phyloP scores from a whole-genome alignment of 2,888 invertebrate species.

The Drosophila anomalipes region DNA sequence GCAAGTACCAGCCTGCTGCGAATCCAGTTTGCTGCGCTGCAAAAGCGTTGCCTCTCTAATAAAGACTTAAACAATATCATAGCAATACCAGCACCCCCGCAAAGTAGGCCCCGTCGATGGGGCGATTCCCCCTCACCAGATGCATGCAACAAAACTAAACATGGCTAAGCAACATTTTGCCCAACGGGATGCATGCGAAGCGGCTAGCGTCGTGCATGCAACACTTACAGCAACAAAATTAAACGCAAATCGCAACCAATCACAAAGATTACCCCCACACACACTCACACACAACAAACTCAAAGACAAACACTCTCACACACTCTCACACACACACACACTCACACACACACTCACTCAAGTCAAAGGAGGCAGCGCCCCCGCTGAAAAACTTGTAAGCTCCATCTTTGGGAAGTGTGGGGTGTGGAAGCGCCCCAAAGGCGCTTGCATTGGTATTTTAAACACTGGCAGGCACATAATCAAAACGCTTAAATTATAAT shows the following conservation, averaged over 20 bases:
- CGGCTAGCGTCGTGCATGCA: conserved; percentile 69
- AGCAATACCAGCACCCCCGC: conserved; percentile 68
- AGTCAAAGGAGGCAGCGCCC: conserved; percentile 51
- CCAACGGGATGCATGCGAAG: conserved; percentile 73
- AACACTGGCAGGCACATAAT: conserved; percentile 80
- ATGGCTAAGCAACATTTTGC: conserved; percentile 64
- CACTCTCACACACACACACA: conserved; percentile 29
- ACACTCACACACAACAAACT: conserved; percentile 21
- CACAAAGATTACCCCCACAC: conserved; percentile 74
- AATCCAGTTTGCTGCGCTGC: conserved; percentile 53
- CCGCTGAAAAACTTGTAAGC: conserved; percentile 52
- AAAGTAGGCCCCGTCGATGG: conserved; percentile 46
- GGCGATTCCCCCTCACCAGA: conserved; percentile 8
- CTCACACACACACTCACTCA: conserved; percentile 27
- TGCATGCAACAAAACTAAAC: conserved; percentile 48
- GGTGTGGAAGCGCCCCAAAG: conserved; percentile 29
- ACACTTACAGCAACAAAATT: conserved; percentile 73
- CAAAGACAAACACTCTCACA: conserved; percentile 11
- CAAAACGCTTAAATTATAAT: conserved; percentile 85
- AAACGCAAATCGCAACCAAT: conserved; percentile 80
- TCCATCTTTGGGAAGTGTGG: conserved; percentile 12
- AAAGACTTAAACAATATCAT: conserved; percentile 66
- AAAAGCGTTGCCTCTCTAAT: conserved; percentile 57
- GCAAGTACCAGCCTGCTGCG: conserved; percentile 45
- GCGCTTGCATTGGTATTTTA: conserved; percentile 77